Conservation (phyloP, 2,888 invertebrate genomes). For the Cantharis rufa region DNA sequence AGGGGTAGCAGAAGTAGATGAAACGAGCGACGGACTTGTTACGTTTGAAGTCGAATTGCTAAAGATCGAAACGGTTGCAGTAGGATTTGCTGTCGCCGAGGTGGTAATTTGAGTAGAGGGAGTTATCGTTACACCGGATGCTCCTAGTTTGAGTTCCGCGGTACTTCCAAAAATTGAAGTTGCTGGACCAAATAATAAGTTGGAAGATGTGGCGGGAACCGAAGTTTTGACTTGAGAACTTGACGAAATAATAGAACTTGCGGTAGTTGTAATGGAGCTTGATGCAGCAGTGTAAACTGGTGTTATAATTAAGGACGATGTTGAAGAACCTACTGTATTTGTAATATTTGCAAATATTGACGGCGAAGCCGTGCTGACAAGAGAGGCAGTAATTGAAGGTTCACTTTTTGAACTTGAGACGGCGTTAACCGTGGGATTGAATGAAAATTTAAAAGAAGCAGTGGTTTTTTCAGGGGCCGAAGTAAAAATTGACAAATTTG, state of each 20-base stretch:
- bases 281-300: background rate
- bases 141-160: constrained; percentile 38
- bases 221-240: background rate
- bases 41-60: constrained; percentile 5
- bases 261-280: background rate
- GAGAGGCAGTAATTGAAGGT: background rate
- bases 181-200: constrained; percentile 6
- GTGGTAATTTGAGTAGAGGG: constrained; percentile 1
- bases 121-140: constrained; percentile 19
- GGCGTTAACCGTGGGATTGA: background rate
- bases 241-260: background rate
- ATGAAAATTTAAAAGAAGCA: background rate
- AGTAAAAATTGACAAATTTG: background rate
- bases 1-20: constrained; percentile 17
- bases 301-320: background rate
- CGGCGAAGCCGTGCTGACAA: background rate
- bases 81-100: background rate
- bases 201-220: constrained; percentile 19
- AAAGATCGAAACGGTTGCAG: constrained; percentile 15
- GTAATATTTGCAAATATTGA: background rate
- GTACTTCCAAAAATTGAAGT: constrained; percentile 48
- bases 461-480: background rate
- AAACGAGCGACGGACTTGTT: constrained; percentile 23
- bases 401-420: background rate
- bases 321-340: background rate